A percentile compares a stretch with the other conserved stretches of the same genome.
These are phyloP conservation scores for Cavia aperea DNA, from an alignment of 2,113 vertebrate species.

Conservation along the genomic window DNA sequence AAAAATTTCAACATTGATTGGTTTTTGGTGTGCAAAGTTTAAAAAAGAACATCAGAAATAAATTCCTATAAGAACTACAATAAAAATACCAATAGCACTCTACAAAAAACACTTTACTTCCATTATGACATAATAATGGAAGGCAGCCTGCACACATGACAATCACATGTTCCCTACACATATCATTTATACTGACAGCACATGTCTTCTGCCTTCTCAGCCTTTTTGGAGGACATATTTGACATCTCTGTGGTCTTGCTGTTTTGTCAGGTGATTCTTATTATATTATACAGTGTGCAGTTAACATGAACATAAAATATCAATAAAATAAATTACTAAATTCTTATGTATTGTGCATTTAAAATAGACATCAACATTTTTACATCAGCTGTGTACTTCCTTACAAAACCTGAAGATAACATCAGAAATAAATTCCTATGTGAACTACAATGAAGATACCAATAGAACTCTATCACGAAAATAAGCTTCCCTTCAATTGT, in stretches of 20 bases:
- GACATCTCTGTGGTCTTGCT: neutral
- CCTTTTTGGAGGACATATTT: neutral
- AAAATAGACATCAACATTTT: neutral
- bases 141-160: neutral
- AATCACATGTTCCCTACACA: neutral
- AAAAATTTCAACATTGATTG: neutral
- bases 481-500: no score
- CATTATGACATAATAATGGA: neutral
- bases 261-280: neutral
- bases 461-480: no score
- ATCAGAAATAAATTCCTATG: no score
- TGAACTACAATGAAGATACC: no score
- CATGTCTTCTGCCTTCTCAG: neutral
- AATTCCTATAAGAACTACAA: neutral
- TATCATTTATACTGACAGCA: neutral
- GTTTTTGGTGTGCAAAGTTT: neutral
- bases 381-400: neutral
- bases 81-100: neutral
- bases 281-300: neutral
- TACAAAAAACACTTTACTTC: neutral
- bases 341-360: neutral
- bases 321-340: neutral
- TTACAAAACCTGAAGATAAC: neutral
- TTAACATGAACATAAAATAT: neutral
- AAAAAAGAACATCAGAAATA: neutral